phyloP scores from a whole-genome alignment of 1,140 invertebrate genomes.

The Drosophila sturtevanti region DNA sequence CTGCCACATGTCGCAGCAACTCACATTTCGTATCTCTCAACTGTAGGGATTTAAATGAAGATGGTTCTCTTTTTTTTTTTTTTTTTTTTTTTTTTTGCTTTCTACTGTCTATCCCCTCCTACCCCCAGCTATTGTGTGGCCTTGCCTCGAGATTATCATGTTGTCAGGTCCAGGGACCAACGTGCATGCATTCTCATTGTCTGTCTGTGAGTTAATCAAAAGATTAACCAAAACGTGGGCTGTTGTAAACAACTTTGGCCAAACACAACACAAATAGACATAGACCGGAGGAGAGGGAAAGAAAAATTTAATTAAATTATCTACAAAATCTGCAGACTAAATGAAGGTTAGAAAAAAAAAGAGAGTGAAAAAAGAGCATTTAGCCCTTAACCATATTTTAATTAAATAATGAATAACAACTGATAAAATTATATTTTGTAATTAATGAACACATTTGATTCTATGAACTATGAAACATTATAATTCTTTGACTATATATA shows the following conservation, averaged over 20 bases:
- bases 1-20: slow-evolving; percentile 59
- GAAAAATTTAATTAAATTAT: slow-evolving; percentile 69
- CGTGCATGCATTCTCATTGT: slow-evolving; percentile 50
- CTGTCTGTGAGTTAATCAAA: slow-evolving; percentile 60
- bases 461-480: too few species aligned
- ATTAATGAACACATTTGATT: too few species aligned
- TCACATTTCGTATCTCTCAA: background rate
- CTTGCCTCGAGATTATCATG: slow-evolving; percentile 54
- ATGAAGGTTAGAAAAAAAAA: background rate
- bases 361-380: background rate
- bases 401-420: too few species aligned
- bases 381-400: too few species aligned
- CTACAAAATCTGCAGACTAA: slow-evolving; percentile 29
- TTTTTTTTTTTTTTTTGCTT: too few species aligned
- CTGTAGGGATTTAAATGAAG: slow-evolving; percentile 20
- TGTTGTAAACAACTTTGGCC: slow-evolving; percentile 38
- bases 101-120: background rate
- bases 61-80: too few species aligned
- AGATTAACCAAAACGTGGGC: slow-evolving; percentile 51
- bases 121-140: background rate
- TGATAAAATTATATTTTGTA: too few species aligned
- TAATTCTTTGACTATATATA: too few species aligned
- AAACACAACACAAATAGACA: slow-evolving; percentile 15
- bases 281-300: background rate
- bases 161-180: slow-evolving; percentile 51